Conservation (phyloP, 2,888 invertebrate genomes). For the Cryptus armator region DNA sequence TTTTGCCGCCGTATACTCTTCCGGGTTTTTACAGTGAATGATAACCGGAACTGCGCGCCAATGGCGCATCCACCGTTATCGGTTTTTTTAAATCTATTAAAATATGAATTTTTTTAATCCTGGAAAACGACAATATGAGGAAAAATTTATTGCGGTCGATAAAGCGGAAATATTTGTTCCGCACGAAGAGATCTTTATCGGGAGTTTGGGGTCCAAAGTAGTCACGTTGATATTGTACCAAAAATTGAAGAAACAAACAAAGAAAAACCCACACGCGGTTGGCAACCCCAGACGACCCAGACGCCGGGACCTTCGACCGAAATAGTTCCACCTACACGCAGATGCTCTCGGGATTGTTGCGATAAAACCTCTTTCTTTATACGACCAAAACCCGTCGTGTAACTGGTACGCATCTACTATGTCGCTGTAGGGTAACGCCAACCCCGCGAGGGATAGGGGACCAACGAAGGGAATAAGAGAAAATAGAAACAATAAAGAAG, state of each 20-base stretch:
- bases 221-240: background rate
- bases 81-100: too few relatives aligned
- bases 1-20: too few relatives aligned
- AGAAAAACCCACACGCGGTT: constrained; percentile 9
- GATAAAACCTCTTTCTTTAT: constrained; percentile 63
- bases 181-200: background rate
- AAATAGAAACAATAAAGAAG: background rate
- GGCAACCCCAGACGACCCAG: constrained; percentile 52
- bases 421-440: constrained; percentile 3
- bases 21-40: too few relatives aligned
- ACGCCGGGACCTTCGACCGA: constrained; percentile 40
- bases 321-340: constrained; percentile 36
- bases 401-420: constrained; percentile 27
- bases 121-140: background rate
- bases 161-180: too few relatives aligned
- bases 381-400: constrained; percentile 26
- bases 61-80: too few relatives aligned
- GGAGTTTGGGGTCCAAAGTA: background rate
- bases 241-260: background rate
- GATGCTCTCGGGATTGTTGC: constrained; percentile 55
- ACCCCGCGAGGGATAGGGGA: constrained; percentile 7
- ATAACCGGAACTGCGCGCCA: too few relatives aligned
- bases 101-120: too few relatives aligned
- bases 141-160: background rate
- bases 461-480: constrained; percentile 14